These are phyloP conservation scores for Notodonta ziczac DNA, from an alignment of 2,888 invertebrate genomes.

Conservation along the genomic window DNA sequence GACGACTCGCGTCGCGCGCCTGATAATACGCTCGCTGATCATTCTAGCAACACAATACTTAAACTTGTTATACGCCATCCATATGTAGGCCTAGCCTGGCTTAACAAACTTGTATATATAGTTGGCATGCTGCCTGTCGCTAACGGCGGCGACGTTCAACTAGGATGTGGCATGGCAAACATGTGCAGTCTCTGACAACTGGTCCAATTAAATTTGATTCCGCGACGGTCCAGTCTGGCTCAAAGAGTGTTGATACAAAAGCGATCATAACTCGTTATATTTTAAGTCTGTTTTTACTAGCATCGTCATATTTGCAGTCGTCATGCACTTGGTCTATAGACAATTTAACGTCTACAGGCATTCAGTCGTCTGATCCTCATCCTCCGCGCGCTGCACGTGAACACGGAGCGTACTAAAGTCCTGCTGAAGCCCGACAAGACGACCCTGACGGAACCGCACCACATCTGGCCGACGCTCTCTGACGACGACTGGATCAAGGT, in stretches of 20 bases:
- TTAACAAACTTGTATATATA: too few species aligned
- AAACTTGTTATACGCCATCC: too few species aligned
- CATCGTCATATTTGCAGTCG: not conserved
- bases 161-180: too few species aligned
- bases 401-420: conserved; percentile 99
- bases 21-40: conserved; percentile 73
- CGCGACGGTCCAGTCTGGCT: too few species aligned
- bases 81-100: too few species aligned
- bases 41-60: conserved; percentile 9
- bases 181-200: too few species aligned
- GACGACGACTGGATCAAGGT: conserved; percentile 99
- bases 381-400: conserved; percentile 98
- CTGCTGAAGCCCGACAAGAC: conserved; percentile 99
- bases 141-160: too few species aligned
- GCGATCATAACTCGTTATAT: too few species aligned
- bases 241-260: too few species aligned
- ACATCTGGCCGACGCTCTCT: conserved; percentile 99
- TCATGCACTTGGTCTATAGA: not conserved
- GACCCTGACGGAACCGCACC: conserved; percentile 99
- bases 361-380: conserved; percentile 99
- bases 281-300: too few species aligned
- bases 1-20: conserved; percentile 34
- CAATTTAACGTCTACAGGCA: conserved; percentile 82
- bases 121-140: too few species aligned
- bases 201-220: too few species aligned